Evolutionary conservation across 2,797 vertebrate genomes (phyloP), one percentile per base, ranked within the genome.

Genomic region (Neostethus bicornis): DNA sequence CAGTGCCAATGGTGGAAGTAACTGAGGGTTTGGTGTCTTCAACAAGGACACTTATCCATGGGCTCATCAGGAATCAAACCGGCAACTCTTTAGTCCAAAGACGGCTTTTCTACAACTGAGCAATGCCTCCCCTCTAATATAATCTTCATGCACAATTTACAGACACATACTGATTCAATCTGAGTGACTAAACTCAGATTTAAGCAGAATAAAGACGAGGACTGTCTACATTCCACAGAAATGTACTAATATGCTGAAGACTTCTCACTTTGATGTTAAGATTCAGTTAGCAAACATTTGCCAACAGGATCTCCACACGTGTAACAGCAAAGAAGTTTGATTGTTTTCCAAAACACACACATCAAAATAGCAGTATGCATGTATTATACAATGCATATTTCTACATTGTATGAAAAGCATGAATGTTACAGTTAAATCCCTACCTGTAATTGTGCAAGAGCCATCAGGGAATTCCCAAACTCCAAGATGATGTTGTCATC

Each of bases 361-460:
- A 60, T 34, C 8, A 5, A 13, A 16, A 43, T 16, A 39, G 31
- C 41, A 47, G 58, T 42, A 45, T 10, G 11, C 17, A 16, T 0
- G 35, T 8, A 64, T 7, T 23, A n/a, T n/a, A n/a, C n/a, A n/a
- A n/a, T n/a, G n/a, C n/a, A n/a, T n/a, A n/a, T n/a, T n/a, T n/a
- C n/a, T n/a, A n/a, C n/a, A n/a, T n/a, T n/a, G 35, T 49, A 73
- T 1, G 4, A 31, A 43, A 55, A 39, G 23, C 1, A 41, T 12
- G 16, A 2, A 35, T 39, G 1, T 20, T 39, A 70, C 3, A 43
- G 13, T 25, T 7, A 29, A 26, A 12, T 19, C 52, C 83, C 65
- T 84, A 91, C 89, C 89, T 85, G 73, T n/a, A 34, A 45, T 52
- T 68, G 77, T 59, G 66, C 79, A 23, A 85, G 75, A 76, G 77